phyloP scores from a whole-genome alignment of 2,113 vertebrate species.

The Dascyllus trimaculatus region DNA sequence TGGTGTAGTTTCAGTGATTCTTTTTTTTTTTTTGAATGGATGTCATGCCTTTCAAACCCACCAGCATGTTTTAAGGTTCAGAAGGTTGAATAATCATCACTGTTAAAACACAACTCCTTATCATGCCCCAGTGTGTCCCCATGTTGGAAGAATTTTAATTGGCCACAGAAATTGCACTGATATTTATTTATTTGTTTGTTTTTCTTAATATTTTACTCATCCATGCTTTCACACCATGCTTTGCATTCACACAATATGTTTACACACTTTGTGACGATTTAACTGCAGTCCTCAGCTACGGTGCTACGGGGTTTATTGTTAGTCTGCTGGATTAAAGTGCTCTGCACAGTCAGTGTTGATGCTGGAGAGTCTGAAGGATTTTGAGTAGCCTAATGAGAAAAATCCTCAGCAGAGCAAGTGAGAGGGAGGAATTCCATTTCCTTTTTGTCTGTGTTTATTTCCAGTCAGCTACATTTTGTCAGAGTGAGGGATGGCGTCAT shows the following conservation, averaged over 20 bases:
- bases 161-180: background rate
- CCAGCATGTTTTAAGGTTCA: no score
- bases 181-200: background rate
- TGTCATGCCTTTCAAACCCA: no score
- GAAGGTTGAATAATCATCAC: background rate
- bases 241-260: slow-evolving; percentile 16
- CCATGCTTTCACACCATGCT: slow-evolving; percentile 1
- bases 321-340: slow-evolving; percentile 36
- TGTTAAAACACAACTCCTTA: background rate
- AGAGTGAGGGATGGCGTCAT: slow-evolving; percentile 39
- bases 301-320: slow-evolving; percentile 32
- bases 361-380: slow-evolving; percentile 47
- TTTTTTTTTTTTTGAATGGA: no score
- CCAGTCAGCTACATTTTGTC: slow-evolving; percentile 65
- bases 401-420: slow-evolving; percentile 26
- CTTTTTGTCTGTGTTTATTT: slow-evolving; percentile 61
- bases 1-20: no score
- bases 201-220: background rate
- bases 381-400: slow-evolving; percentile 60
- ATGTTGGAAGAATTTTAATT: background rate
- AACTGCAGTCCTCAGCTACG: slow-evolving; percentile 5
- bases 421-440: slow-evolving; percentile 39
- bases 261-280: slow-evolving; percentile 4
- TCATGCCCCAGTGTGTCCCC: background rate
- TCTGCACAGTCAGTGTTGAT: slow-evolving; percentile 6